phyloP scores from a whole-genome alignment of 1,140 invertebrate species.

The Meloidogyne chitwoodi region DNA sequence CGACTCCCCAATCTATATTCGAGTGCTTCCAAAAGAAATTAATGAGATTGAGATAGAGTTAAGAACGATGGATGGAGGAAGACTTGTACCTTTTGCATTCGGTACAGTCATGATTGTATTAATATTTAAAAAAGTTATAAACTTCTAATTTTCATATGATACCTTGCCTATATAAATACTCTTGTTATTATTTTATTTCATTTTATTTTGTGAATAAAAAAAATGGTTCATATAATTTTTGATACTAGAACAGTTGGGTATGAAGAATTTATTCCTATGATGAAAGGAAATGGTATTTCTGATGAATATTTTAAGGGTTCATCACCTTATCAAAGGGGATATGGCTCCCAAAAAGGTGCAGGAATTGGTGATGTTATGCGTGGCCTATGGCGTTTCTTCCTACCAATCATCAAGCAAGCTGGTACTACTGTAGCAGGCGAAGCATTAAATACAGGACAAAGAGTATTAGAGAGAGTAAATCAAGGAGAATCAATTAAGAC shows the following conservation, averaged over 20 bases:
- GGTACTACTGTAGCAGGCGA: not conserved
- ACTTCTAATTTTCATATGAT: not conserved
- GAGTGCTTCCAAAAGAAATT: not conserved
- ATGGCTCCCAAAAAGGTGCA: not conserved
- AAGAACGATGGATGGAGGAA: not conserved
- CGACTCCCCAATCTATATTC: not conserved
- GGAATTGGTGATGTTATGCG: constrained; percentile 8
- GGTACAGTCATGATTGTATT: not conserved
- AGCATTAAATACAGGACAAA: not conserved
- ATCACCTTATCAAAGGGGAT: not conserved
- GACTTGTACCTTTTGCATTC: not conserved
- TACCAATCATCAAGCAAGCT: not conserved
- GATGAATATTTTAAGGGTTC: not conserved
- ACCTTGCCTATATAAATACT: not conserved
- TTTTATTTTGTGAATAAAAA: not conserved
- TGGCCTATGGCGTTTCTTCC: constrained; percentile 6
- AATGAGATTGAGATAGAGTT: constrained; percentile 13
- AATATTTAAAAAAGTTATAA: constrained; percentile 19
- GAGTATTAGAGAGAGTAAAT: constrained; percentile 1
- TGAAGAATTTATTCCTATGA: not conserved
- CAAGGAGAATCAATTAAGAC: not conserved
- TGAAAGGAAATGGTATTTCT: not conserved
- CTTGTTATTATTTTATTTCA: not conserved
- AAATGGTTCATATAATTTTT: not conserved
- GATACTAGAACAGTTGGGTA: constrained; percentile 8